These are phyloP conservation scores for Lysiphlebus fabarum DNA, from an alignment of 1,140 invertebrate genomes.

Conservation along the genomic window DNA sequence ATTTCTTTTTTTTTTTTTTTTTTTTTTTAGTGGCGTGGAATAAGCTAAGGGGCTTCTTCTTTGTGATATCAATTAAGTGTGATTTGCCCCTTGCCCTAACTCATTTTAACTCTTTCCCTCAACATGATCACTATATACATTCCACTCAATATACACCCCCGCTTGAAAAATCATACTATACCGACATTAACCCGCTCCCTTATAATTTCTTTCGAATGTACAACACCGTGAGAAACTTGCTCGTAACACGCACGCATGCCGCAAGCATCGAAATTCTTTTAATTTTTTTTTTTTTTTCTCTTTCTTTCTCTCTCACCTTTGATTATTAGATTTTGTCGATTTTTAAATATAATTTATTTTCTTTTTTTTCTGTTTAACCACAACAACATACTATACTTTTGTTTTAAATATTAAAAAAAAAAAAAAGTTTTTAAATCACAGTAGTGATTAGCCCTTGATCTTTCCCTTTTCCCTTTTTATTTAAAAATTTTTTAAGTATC, in stretches of 20 bases:
- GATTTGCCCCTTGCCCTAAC: slow-evolving; percentile 36
- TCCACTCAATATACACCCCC: slow-evolving; percentile 27
- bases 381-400: no score
- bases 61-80: slow-evolving; percentile 51
- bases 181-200: slow-evolving; percentile 51
- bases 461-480: no score
- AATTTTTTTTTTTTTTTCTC: no score
- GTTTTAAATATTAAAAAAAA: no score
- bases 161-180: slow-evolving; percentile 28
- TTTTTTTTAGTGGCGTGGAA: slow-evolving; percentile 31
- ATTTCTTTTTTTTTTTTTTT: neutral
- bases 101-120: slow-evolving; percentile 16
- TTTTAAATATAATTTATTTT: slow-evolving; percentile 27
- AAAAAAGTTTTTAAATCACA: no score
- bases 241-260: slow-evolving; percentile 49
- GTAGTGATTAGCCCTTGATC: no score
- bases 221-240: slow-evolving; percentile 51
- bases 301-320: slow-evolving; percentile 27
- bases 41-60: slow-evolving; percentile 34
- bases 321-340: slow-evolving; percentile 43
- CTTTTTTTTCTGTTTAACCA: no score
- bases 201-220: slow-evolving; percentile 53
- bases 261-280: neutral
- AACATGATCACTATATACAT: slow-evolving; percentile 16
- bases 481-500: no score